Conservation (phyloP, 2,888 invertebrate species). For the Iphiclides podalirius region DNA sequence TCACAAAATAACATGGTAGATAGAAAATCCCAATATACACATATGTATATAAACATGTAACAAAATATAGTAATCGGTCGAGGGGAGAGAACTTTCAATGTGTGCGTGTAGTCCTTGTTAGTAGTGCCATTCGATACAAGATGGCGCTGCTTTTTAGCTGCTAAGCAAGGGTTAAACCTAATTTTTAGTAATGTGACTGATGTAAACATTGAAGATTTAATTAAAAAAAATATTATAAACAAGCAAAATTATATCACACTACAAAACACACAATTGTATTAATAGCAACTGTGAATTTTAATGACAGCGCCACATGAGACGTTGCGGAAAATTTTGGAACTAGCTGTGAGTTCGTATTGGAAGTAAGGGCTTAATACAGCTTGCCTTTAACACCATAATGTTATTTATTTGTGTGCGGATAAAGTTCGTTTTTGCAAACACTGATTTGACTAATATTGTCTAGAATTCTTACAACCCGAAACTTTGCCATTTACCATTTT, state of each 20-base stretch:
- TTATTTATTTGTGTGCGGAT: neutral
- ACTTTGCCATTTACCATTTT: too few relatives aligned
- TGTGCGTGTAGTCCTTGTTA: slow-evolving; percentile 33
- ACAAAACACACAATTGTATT: neutral
- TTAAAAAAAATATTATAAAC: neutral
- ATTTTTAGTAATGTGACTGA: neutral
- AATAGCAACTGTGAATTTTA: neutral
- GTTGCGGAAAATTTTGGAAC: slow-evolving; percentile 14
- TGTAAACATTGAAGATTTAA: neutral
- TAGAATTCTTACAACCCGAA: too few relatives aligned
- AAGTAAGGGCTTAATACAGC: neutral
- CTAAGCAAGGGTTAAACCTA: neutral
- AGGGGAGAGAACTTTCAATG: slow-evolving; percentile 26
- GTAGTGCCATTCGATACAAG: slow-evolving; percentile 65
- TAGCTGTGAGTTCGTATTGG: neutral
- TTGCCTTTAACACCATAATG: neutral
- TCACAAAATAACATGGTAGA: slow-evolving; percentile 7
- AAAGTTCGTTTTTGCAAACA: neutral
- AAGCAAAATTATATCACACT: neutral
- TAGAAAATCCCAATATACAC: slow-evolving; percentile 7
- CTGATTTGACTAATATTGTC: neutral
- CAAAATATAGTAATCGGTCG: slow-evolving; percentile 1
- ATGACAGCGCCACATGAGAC: neutral
- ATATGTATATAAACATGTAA: slow-evolving; percentile 1
- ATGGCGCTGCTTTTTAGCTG: slow-evolving; percentile 50